A percentile compares a stretch with the other conserved stretches of the same genome.
These are phyloP conservation scores for Drosophila incognita DNA, from an alignment of 2,888 invertebrate genomes.

Conservation along the genomic window DNA sequence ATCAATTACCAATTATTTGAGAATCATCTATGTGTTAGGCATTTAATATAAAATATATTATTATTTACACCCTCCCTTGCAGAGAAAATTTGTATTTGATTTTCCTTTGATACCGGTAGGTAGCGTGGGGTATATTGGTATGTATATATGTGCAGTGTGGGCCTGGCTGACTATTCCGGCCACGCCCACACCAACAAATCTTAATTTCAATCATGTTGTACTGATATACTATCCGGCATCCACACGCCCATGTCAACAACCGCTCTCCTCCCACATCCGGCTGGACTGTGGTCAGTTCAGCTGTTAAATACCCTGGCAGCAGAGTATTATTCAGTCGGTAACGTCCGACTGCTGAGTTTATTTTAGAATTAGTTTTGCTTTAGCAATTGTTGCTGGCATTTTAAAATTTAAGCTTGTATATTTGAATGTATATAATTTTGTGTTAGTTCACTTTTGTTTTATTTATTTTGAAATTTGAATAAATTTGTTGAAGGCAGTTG, in stretches of 20 bases:
- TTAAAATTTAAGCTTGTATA: conserved; percentile 19
- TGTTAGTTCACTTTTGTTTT: conserved; percentile 8
- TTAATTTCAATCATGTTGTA: not conserved
- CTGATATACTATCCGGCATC: not conserved
- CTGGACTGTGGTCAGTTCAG: conserved; percentile 1
- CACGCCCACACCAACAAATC: not conserved
- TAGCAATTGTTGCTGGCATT: conserved; percentile 18
- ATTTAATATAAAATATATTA: not conserved
- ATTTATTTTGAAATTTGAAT: conserved; percentile 19
- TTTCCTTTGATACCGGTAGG: not conserved
- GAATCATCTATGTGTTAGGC: conserved; percentile 6
- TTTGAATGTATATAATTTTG: conserved; percentile 18
- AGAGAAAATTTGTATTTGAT: not conserved
- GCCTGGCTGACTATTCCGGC: not conserved
- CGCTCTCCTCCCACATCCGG: not conserved
- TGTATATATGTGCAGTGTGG: not conserved
- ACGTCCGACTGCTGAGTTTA: not conserved
- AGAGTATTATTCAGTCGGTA: conserved; percentile 12
- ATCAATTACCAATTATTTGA: conserved; percentile 5
- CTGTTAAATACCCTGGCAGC: not conserved
- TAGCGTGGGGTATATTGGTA: not conserved
- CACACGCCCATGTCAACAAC: not conserved
- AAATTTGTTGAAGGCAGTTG: conserved; percentile 66
- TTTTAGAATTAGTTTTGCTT: not conserved
- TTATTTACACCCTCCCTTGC: not conserved